A percentile compares a stretch with the other conserved stretches of the same genome.
These are phyloP conservation scores for Amphiprion percula DNA, from an alignment of 2,113 vertebrate species.

Conservation along the genomic window DNA sequence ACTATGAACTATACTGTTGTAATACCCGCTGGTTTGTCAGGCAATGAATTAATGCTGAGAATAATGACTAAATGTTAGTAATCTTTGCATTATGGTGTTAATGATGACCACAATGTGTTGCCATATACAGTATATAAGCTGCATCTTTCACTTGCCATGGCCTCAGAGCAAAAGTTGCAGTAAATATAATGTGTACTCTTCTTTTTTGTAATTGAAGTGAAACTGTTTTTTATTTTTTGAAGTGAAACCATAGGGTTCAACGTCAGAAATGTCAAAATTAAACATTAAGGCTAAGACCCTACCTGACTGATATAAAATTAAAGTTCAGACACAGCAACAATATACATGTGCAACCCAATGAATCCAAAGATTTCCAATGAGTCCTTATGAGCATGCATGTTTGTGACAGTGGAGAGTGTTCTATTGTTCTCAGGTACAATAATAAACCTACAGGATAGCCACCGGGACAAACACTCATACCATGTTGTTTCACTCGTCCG, in stretches of 20 bases:
- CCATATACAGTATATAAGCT: constrained; percentile 88
- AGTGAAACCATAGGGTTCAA: constrained; percentile 33
- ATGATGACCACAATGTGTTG: constrained; percentile 58
- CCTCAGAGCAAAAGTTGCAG: constrained; percentile 91
- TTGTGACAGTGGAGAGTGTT: no score
- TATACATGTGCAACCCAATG: no score
- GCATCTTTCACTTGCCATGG: constrained; percentile 92
- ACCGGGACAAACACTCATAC: no score
- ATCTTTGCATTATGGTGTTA: constrained; percentile 67
- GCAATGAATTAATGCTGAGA: constrained; percentile 85
- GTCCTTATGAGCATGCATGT: no score
- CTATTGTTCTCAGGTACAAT: no score
- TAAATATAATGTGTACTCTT: constrained; percentile 77
- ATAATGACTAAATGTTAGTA: constrained; percentile 74
- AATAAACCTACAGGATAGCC: no score
- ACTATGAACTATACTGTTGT: constrained; percentile 83
- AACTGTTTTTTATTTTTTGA: constrained; percentile 54
- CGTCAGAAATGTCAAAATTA: constrained; percentile 22
- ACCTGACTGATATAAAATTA: no score
- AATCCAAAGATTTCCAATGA: no score
- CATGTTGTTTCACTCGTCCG: no score
- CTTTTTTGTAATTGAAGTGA: constrained; percentile 61
- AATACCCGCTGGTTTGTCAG: constrained; percentile 92
- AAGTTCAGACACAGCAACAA: no score
- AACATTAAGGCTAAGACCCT: no score